A percentile compares a stretch with the other conserved stretches of the same genome.
Conservation (phyloP, 2,888 invertebrate genomes). For the Mesorhabditis spiculigera region DNA sequence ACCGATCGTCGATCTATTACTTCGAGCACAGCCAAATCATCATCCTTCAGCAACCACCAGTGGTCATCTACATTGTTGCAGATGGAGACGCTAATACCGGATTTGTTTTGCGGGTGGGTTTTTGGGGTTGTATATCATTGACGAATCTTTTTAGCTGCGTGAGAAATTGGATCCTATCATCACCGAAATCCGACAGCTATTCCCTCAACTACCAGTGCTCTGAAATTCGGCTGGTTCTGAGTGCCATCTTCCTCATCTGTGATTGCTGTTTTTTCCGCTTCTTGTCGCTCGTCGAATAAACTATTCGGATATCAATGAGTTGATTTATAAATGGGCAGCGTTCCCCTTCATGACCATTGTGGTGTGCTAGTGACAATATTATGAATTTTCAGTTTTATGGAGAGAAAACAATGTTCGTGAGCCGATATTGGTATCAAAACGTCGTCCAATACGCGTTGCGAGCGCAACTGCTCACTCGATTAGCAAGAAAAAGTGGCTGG, state of each 20-base stretch:
- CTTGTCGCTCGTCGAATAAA: neutral
- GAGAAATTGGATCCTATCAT: slow-evolving; percentile 20
- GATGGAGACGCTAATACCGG: slow-evolving; percentile 1
- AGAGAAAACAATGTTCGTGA: too few species aligned
- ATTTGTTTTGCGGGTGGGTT: neutral
- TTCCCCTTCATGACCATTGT: neutral
- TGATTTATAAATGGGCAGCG: neutral
- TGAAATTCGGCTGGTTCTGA: neutral
- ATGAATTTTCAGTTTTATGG: too few species aligned
- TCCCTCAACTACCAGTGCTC: neutral
- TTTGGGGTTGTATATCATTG: neutral
- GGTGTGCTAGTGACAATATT: too few species aligned
- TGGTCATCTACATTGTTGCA: neutral
- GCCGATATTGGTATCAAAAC: too few species aligned
- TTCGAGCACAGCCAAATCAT: neutral
- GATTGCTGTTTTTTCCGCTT: too few species aligned
- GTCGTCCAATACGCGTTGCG: too few species aligned
- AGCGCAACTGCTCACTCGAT: too few species aligned
- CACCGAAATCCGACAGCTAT: neutral
- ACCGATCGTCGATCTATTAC: neutral
- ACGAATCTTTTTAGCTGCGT: slow-evolving; percentile 13
- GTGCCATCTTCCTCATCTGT: too few species aligned
- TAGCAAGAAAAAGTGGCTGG: too few species aligned
- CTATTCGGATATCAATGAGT: neutral
- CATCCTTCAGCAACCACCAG: neutral